These are phyloP conservation scores for Digitonthophagus gazella DNA, from an alignment of 2,888 invertebrate genomes.

Conservation along the genomic window DNA sequence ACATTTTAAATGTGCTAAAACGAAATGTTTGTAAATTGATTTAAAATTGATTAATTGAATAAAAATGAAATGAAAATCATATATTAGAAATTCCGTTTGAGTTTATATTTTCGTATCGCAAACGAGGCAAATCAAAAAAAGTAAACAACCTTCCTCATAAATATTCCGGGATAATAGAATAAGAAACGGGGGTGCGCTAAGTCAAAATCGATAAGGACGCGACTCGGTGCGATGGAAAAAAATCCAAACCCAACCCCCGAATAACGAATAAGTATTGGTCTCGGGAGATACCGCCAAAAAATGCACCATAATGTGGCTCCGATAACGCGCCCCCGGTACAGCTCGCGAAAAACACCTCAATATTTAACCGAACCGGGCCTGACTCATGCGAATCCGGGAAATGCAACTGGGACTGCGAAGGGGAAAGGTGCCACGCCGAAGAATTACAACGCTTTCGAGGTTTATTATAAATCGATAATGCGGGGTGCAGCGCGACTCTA, in stretches of 20 bases:
- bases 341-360: slow-evolving; percentile 7
- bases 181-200: slow-evolving; percentile 13
- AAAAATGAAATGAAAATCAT: no score
- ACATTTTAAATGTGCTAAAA: no score
- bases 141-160: slow-evolving; percentile 12
- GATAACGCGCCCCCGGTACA: slow-evolving; percentile 3
- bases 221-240: neutral
- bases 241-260: slow-evolving; percentile 1
- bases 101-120: neutral
- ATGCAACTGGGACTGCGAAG: slow-evolving; percentile 1
- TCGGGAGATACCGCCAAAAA: slow-evolving; percentile 4
- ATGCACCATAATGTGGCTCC: slow-evolving; percentile 11
- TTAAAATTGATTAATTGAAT: no score
- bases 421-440: neutral
- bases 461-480: slow-evolving; percentile 26
- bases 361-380: slow-evolving; percentile 12
- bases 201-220: slow-evolving; percentile 11
- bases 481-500: slow-evolving; percentile 17
- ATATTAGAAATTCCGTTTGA: neutral
- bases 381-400: slow-evolving; percentile 11
- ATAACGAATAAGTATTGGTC: slow-evolving; percentile 13
- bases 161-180: slow-evolving; percentile 16
- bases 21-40: no score
- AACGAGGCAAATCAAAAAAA: slow-evolving; percentile 2
- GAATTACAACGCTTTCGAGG: slow-evolving; percentile 10